Evolutionary conservation across 2,113 vertebrate genomes (phyloP).

Genomic region (Oryzias javanicus): DNA sequence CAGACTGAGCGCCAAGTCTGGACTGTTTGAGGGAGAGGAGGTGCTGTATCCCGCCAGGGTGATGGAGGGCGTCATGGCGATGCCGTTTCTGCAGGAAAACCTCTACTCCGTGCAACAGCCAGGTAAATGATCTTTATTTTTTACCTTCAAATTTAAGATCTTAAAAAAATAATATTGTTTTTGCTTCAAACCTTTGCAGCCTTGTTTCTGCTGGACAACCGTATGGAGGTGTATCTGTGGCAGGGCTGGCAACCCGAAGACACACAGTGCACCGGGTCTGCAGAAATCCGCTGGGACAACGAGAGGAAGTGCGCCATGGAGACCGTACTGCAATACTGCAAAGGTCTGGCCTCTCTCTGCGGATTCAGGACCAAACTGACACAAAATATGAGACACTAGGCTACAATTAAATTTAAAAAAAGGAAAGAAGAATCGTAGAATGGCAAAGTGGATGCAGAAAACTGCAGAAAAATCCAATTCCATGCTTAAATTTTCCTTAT

Average conservation of each 20-base stretch:
- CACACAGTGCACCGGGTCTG: conserved; percentile 71
- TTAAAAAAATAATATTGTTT: background rate
- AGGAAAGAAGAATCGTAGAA: background rate
- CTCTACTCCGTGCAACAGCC: conserved; percentile 77
- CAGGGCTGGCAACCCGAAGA: conserved; percentile 78
- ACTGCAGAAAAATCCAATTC: background rate
- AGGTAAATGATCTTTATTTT: conserved; percentile 51
- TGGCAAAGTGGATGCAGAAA: background rate
- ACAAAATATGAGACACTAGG: background rate
- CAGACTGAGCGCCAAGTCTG: conserved; percentile 72
- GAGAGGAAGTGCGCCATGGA: conserved; percentile 83
- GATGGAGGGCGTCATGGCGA: conserved; percentile 68
- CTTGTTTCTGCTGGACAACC: conserved; percentile 80
- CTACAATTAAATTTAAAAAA: background rate
- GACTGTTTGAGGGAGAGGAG: conserved; percentile 75
- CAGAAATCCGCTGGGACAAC: conserved; percentile 79
- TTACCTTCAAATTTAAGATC: background rate
- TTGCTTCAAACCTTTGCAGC: conserved; percentile 40
- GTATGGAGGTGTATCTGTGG: conserved; percentile 84
- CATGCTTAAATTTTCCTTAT: background rate
- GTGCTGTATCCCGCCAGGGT: conserved; percentile 64
- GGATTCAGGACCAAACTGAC: background rate
- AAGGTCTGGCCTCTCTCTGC: conserved; percentile 64
- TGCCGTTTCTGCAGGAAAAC: conserved; percentile 81
- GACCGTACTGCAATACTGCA: conserved; percentile 79